These are phyloP conservation scores for Brachionus angularis DNA, from an alignment of 1,140 invertebrate species.

Conservation along the genomic window DNA sequence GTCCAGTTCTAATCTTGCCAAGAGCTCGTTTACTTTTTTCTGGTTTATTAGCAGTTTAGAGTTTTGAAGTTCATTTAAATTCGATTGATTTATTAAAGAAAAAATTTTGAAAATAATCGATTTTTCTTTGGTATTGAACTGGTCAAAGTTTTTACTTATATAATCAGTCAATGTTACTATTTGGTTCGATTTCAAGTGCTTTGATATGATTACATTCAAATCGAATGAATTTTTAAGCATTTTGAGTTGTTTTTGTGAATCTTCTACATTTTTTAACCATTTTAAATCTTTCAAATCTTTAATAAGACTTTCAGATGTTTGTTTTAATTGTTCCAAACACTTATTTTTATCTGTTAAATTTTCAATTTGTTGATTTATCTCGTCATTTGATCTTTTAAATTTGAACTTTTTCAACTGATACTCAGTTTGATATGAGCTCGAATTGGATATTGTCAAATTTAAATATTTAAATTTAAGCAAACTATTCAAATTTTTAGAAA, in stretches of 20 bases:
- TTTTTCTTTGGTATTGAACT: background rate
- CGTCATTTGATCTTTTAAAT: background rate
- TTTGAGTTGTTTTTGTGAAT: constrained; percentile 6
- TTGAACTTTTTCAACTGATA: constrained; percentile 9
- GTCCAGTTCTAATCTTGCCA: background rate
- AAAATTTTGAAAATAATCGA: background rate
- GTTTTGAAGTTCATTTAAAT: background rate
- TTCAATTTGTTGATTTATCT: background rate
- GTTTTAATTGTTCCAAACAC: constrained; percentile 3
- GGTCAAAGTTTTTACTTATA: background rate
- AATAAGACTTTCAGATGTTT: background rate
- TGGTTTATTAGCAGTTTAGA: too few relatives aligned
- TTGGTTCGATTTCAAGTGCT: background rate
- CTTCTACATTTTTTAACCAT: constrained; percentile 18
- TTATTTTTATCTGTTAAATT: background rate
- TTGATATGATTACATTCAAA: background rate
- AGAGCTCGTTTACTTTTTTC: background rate
- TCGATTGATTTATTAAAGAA: background rate
- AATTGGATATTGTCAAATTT: background rate
- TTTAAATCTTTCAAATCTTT: background rate
- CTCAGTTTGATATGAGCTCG: constrained; percentile 4
- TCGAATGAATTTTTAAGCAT: background rate
- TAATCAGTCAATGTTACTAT: background rate
- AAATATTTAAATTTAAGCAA: background rate
- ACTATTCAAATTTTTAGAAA: background rate